Conservation (phyloP, 2,888 invertebrate genomes). For the Yponomeuta cagnagella region DNA sequence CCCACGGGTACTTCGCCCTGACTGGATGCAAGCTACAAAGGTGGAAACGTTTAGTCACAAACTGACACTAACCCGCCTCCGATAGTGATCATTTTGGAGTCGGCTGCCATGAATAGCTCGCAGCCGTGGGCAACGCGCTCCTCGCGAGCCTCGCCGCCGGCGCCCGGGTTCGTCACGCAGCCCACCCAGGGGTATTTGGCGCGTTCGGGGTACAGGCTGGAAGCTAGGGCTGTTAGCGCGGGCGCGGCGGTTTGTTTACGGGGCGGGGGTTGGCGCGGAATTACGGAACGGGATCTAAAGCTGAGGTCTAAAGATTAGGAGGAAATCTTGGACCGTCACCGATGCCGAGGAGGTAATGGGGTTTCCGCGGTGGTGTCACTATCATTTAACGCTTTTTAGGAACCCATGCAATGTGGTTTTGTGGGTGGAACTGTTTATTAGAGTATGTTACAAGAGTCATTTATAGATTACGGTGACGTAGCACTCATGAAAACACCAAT, state of each 20-base stretch:
- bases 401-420: too few species aligned
- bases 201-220: conserved; percentile 86
- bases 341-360: too few species aligned
- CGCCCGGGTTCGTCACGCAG: conserved; percentile 59
- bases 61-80: conserved; percentile 89
- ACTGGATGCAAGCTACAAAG: conserved; percentile 81
- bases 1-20: conserved; percentile 93
- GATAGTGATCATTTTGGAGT: conserved; percentile 94
- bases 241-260: conserved; percentile 7
- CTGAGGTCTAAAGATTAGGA: too few species aligned
- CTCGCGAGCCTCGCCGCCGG: conserved; percentile 59
- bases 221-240: conserved; percentile 27
- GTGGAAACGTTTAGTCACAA: background rate
- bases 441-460: too few species aligned
- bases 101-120: conserved; percentile 97
- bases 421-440: too few species aligned
- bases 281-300: background rate
- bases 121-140: conserved; percentile 87
- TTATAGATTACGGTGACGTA: too few species aligned
- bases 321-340: too few species aligned
- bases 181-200: conserved; percentile 98
- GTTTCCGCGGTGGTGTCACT: too few species aligned
- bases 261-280: background rate
- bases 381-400: too few species aligned
- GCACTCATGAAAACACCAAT: too few species aligned